Base-by-base conservation (phyloP, 2,888 invertebrate genomes). In the Drosophila mimica region DNA sequence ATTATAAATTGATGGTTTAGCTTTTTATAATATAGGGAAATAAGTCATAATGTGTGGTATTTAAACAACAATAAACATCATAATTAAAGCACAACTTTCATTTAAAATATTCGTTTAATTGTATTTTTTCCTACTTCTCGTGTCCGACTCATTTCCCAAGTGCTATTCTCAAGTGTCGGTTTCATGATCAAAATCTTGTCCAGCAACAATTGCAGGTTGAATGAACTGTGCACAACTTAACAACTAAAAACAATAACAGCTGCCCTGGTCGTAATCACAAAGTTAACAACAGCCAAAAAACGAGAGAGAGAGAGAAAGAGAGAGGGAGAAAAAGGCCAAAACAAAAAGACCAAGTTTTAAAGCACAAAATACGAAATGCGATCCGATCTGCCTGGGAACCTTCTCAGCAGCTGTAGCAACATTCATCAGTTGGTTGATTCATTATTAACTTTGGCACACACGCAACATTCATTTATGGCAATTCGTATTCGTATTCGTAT, bases 161-260 rank as follows among this genome's bases (percentile, higher is more conserved):
- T 61, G 43, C 49, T 48, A 25, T 36, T 15, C 25, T 63, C 51
- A 34, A 59, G 71, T 75, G 59, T 75, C 72, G 60, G 79, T 73
- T 76, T 71, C 71, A 58, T 67, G 60, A 63, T 62, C 64, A 38
- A 36, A 60, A 68, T 46, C 64, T 64, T 54, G 66, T 61, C 46
- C 69, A 51, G 54, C 67, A 75, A 65, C 76, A 81, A 81, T 75
- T 78, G 62, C 25, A 72, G 70, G 83, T 83, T 84, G 75, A 84
- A 83, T 79, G 83, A 84, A 81, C 86, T 81, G 64, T 62, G 38
- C n/a, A 59, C 33, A 58, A 33, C 51, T 30, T 31, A 58, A 30
- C 60, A 54, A 48, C 58, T 34, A 61, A 69, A 74, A 72, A 65
- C 51, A 61, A 70, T 66, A 74, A 54, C 67, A 69, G 57, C 72